Evolutionary conservation across 2,113 vertebrate genomes (phyloP).

Genomic region (Narcine bancroftii): DNA sequence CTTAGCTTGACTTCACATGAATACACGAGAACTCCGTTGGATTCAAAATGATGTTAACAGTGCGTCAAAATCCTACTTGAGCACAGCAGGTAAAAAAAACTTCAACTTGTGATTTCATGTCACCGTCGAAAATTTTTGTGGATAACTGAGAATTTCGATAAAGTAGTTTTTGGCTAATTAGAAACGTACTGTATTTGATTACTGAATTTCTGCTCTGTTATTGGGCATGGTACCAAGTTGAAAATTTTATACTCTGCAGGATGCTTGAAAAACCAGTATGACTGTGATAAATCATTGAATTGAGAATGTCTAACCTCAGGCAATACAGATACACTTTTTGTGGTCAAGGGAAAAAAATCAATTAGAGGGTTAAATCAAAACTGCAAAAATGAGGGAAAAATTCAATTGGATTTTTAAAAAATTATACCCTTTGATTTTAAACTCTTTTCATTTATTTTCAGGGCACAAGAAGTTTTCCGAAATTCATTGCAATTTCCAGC

Average conservation of each 20-base stretch:
- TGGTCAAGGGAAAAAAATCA: not conserved
- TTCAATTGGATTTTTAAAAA: not conserved
- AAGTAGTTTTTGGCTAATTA: too few species aligned
- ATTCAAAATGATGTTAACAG: too few species aligned
- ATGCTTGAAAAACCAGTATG: not conserved
- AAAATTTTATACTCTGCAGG: too few species aligned
- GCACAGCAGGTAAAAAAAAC: too few species aligned
- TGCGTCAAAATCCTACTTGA: too few species aligned
- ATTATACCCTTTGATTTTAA: not conserved
- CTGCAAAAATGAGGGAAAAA: not conserved
- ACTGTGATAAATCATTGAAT: not conserved
- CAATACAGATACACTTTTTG: not conserved
- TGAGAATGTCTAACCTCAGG: too few species aligned
- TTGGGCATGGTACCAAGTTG: not conserved
- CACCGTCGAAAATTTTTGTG: too few species aligned
- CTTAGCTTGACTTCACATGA: too few species aligned
- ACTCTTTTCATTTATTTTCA: slow-evolving; percentile 47
- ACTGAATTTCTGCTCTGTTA: not conserved
- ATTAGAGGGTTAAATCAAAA: not conserved
- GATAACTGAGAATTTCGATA: too few species aligned
- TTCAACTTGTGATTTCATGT: too few species aligned
- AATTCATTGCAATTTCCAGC: slow-evolving; percentile 76
- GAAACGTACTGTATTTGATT: too few species aligned
- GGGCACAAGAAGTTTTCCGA: slow-evolving; percentile 87
- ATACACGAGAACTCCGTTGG: too few species aligned